Evolutionary conservation across 2,888 invertebrate species (phyloP), one percentile per base, ranked within the genome.

Genomic region (Tachina lurida): DNA sequence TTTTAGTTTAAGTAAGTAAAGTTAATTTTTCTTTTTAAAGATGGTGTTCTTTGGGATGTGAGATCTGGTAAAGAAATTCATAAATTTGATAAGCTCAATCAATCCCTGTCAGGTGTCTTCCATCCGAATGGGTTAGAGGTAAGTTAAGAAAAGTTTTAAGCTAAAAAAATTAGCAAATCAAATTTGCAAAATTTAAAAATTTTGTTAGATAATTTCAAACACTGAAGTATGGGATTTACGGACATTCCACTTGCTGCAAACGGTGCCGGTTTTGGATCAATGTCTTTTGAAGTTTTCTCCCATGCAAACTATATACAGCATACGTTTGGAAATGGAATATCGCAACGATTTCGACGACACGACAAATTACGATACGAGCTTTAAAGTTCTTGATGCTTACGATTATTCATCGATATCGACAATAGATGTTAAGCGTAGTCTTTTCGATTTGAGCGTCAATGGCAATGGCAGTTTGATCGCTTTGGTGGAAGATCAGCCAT

Each of bases 211-310:
- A 56, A 97, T 99, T 90, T 98, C 99, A 77, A 99, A 99, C 91
- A 98, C 98, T 0, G 99, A 99, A 95, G 98, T 99, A 75, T 99
- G 99, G 99, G 99, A 99, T 92, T 93, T 99, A 41, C 94, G 99
- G 88, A 98, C 98, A 58, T 99, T 98, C 93, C 97, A 98, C 91
- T 93, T 99, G 58, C 93, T 99, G 49, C 95, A 98, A 91, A 99
- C 99, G 0, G 98, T 99, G 71, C 97, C 98, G 1, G 96, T 97
- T 0, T 94, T 99, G 86, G 98, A 99, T 91, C 97, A 98, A 91
- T 98, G 98, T 67, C 93, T 95, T 92, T 95, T 98, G 8, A 94
- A 96, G 84, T 99, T 99, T 93, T 98, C 98, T 81, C 96, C 97
- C 3, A 94, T 96, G 76, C 96, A 96, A 89, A 96, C 97, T 43